Conservation (phyloP, 2,113 vertebrate species). For the Spizaetus ornatus region DNA sequence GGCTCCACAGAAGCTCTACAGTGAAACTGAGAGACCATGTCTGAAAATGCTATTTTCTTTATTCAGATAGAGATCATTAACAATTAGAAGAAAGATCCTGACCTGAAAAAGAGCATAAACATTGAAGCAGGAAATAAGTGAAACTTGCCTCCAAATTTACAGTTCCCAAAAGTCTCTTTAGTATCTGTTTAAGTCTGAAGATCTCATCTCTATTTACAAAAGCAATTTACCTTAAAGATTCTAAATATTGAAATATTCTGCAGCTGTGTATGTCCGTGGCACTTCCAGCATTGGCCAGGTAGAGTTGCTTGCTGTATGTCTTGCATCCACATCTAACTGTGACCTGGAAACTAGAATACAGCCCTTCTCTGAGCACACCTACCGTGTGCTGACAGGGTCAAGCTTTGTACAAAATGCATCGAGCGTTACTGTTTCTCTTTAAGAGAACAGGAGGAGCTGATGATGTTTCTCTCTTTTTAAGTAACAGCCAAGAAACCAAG, state of each 20-base stretch:
- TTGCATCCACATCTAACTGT: not conserved
- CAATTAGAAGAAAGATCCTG: not conserved
- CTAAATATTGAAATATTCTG: not conserved
- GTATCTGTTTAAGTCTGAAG: not conserved
- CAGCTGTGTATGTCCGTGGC: not conserved
- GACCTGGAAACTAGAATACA: not conserved
- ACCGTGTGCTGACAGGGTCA: not conserved
- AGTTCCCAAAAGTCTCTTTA: not conserved
- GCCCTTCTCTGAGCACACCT: not conserved
- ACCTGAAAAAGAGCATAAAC: not conserved
- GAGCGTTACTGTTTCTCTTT: not conserved
- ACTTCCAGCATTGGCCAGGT: not conserved
- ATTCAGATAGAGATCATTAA: not conserved
- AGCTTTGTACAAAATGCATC: not conserved
- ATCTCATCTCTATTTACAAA: not conserved
- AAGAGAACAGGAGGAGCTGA: not conserved
- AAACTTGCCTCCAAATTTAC: not conserved
- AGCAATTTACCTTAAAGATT: not conserved
- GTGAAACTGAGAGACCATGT: not conserved
- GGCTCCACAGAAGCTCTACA: not conserved
- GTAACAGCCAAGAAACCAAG: not conserved
- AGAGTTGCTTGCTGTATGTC: not conserved
- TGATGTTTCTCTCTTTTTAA: not conserved
- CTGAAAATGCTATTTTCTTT: not conserved
- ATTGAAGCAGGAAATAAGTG: not conserved